Evolutionary conservation across 2,888 invertebrate genomes (phyloP), one percentile per base, ranked within the genome.

Genomic region (Drosophila monieri): DNA sequence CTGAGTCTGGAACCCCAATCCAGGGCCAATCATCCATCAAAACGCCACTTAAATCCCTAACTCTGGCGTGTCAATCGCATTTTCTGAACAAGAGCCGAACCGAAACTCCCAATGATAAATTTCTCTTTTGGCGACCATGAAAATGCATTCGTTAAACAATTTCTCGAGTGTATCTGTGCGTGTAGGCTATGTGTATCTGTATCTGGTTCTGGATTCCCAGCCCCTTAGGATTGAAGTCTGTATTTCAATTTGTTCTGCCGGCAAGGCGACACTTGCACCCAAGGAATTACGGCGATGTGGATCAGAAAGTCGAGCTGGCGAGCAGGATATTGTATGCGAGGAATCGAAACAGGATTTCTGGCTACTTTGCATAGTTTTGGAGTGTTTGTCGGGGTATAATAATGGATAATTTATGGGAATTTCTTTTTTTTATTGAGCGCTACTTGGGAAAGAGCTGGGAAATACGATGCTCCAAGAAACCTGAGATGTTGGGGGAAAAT

Each of bases 61-160:
- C 53, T 53, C 58, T 10, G 55, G 64, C 72, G 73, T 65, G 72
- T 75, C 76, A 78, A 73, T 76, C 76, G 73, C 48, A 68, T 76
- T 78, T 76, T 64, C 41, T 27, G 55, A 53, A 39, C 49, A 48
- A 37, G 55, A 59, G 30, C 44, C 41, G 9, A 35, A 37, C 56
- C 27, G 48, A 53, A 55, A 53, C 43, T 56, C 49, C 49, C 55
- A 71, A 61, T 68, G 59, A 70, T 51, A 68, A 77, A 75, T 84
- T 88, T 85, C 73, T 80, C 85, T 80, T 74, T 79, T 83, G 85
- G 75, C 87, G 85, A 81, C 81, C 85, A 88, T 85, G 85, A 85
- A 85, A 85, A 85, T 88, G 88, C 83, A 85, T 85, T 85, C 85
- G 88, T 78, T 87, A 73, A 78, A 84, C 80, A 74, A 52, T 72